Base-by-base conservation (phyloP, 2,888 invertebrate genomes). In the Margaritifera margaritifera region DNA sequence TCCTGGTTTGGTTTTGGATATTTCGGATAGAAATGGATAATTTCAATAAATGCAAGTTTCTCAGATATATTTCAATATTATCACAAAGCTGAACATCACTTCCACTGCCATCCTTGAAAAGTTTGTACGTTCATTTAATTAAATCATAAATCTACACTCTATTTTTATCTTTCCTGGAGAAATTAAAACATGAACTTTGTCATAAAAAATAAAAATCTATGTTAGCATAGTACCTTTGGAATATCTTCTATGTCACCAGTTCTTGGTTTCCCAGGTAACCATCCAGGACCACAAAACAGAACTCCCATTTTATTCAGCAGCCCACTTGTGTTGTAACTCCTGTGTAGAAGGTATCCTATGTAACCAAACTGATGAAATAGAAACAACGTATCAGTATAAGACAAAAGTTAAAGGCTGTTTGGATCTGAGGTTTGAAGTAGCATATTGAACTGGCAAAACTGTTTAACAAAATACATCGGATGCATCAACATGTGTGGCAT, bases 281-380 rank as follows among this genome's bases (percentile, higher is more conserved):
- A 97, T 80, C 96, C 96, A 0, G 96, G 96, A 0, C 96, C 96
- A 91, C 94, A 95, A 87, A 95, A 92, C 2, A 95, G 85, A 0
- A 94, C 94, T 18, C 92, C 92, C 24, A 96, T 80, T 87, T 94
- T 95, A 84, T 95, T 91, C 0, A 87, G 90, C 90, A 92, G 92
- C 0, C 90, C 91, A 18, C 91, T 86, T 89, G 94, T 93, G 0
- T 90, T 88, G 56, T 91, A 90, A 85, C 93, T 92, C 84, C 93
- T 94, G 63, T 92, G 90, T 1, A 93, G 87, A 54, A 95, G 93
- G 84, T 94, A 93, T 66, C 91, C 90, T 0, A 93, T 93, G 88
- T 95, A 95, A 89, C 95, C 95, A 2, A 93, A 90, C 95, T 96
- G 91, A 1, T 87, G 79, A 52, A 58, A 25, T 54, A 60, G 5